These are phyloP conservation scores for Isotomurus palustris DNA, from an alignment of 2,888 invertebrate genomes.

Conservation along the genomic window DNA sequence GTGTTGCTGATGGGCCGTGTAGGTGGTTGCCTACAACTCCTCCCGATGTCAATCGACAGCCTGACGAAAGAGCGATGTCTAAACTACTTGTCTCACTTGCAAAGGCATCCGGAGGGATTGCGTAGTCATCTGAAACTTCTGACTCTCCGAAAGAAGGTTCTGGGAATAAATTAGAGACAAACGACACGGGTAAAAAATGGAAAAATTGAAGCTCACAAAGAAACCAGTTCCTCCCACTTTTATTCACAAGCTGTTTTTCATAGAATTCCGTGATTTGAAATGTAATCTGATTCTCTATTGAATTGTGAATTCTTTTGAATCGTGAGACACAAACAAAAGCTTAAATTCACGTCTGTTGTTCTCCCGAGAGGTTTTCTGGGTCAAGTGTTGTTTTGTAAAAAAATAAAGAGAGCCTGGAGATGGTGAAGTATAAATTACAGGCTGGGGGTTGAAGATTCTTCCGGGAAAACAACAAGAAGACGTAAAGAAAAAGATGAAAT, in stretches of 20 bases:
- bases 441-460: too few relatives aligned
- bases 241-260: neutral
- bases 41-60: slow-evolving; percentile 38
- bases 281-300: neutral
- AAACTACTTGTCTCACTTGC: slow-evolving; percentile 68
- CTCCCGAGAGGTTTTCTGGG: too few relatives aligned
- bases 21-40: slow-evolving; percentile 13
- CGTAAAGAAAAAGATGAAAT: too few relatives aligned
- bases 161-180: slow-evolving; percentile 30
- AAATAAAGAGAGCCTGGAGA: too few relatives aligned
- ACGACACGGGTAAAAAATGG: neutral
- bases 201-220: too few relatives aligned
- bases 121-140: slow-evolving; percentile 93
- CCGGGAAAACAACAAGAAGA: too few relatives aligned
- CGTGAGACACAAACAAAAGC: too few relatives aligned
- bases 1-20: slow-evolving; percentile 19
- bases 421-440: too few relatives aligned
- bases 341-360: too few relatives aligned
- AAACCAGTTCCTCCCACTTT: neutral
- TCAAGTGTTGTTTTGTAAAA: too few relatives aligned
- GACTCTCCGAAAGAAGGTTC: slow-evolving; percentile 70
- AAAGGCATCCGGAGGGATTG: slow-evolving; percentile 89
- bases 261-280: neutral
- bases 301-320: too few relatives aligned
- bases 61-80: slow-evolving; percentile 50